A percentile compares a stretch with the other conserved stretches of the same genome.
These are phyloP conservation scores for Bryconaethiops microstoma DNA, from an alignment of 2,797 vertebrate species.

Conservation along the genomic window DNA sequence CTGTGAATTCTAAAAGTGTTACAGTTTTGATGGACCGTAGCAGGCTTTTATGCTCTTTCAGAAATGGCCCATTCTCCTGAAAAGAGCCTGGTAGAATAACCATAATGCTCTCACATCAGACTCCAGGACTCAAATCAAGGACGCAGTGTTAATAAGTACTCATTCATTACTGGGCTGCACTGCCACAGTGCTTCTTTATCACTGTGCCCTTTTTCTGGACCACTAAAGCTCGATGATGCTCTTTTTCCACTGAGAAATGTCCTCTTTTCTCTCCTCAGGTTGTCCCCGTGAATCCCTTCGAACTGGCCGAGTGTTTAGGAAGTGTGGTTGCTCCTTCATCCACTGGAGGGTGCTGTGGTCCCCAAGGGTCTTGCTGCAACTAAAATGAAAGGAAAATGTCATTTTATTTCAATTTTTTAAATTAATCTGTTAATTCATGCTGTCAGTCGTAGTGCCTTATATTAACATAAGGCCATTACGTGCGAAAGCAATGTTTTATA, in stretches of 20 bases:
- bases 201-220: background rate
- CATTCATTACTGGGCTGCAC: background rate
- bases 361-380: conserved; percentile 71
- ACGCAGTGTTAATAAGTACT: conserved; percentile 7
- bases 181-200: background rate
- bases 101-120: background rate
- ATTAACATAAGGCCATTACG: too few relatives aligned
- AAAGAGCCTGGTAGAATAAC: background rate
- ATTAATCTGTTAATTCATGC: background rate
- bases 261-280: conserved; percentile 66
- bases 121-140: background rate
- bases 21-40: too few relatives aligned
- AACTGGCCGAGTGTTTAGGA: conserved; percentile 65
- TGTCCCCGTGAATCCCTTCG: conserved; percentile 71
- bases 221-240: background rate
- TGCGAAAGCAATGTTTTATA: too few relatives aligned
- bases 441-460: too few relatives aligned
- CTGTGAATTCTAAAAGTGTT: background rate
- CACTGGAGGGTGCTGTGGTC: conserved; percentile 77
- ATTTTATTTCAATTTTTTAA: background rate
- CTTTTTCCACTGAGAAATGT: conserved; percentile 1
- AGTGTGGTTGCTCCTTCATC: conserved; percentile 54
- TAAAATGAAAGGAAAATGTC: conserved; percentile 56
- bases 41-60: background rate
- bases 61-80: background rate